Evolutionary conservation across 2,797 vertebrate genomes (phyloP), one percentile per base, ranked within the genome.

Genomic region (Todus mexicanus): DNA sequence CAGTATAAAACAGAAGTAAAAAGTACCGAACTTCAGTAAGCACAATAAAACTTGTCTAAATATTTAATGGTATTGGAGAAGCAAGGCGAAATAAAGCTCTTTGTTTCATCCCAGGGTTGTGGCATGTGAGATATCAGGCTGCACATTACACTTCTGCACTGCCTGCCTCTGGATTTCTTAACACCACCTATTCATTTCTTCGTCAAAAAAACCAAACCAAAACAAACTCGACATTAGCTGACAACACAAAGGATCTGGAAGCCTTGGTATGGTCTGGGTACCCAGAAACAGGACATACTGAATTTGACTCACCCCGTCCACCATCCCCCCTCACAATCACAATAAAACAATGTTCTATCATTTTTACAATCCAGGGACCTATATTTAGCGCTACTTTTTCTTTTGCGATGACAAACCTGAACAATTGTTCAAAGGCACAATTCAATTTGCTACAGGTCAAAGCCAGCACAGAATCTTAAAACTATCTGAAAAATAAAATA

Each of bases 361-460:
- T 66, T 77, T 85, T 78, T 61, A 92, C 3, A 2, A 40, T 48
- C 33, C 23, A 72, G 17, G 47, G 23, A 69, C 12, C 63, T 70
- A 35, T 87, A 95, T 89, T 69, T 72, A 93, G 56, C 21, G 14
- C 56, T 61, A 29, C 15, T 76, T 91, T 65, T 80, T 68, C 38
- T 80, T 87, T 51, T 45, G 59, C 38, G 56, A n/a, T 29, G 74
- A 84, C 83, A 90, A 79, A 89, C 25, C 19, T 84, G 70, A 88
- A 91, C 81, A 93, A 92, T 83, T 27, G 85, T 59, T 91, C 85
- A 60, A 90, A 72, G 18, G 35, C 33, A 79, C 72, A 91, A 87
- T 71, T 90, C 68, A 77, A 86, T 92, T 84, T 95, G 40, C 85
- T 72, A 31, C 85, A 75, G 79, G 56, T 72, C 79, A 92, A 81